phyloP scores from a whole-genome alignment of 23 tunicate species.

The Ascidia mentula region DNA sequence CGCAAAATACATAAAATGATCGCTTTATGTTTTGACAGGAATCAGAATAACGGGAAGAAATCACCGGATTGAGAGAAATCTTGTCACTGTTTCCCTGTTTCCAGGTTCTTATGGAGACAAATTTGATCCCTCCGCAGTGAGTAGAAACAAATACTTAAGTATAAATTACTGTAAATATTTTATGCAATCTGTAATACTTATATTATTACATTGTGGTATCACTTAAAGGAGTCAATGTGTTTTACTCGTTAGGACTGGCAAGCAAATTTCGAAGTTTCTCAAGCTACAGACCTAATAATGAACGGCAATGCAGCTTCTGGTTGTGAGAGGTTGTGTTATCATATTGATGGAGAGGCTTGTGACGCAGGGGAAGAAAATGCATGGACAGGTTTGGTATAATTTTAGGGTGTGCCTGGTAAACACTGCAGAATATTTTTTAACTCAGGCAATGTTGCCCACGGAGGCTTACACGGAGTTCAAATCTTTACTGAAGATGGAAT shows the following conservation, averaged over 20 bases:
- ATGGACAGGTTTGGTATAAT: conserved; percentile 36
- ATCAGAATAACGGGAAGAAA: conserved; percentile 54
- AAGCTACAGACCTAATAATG: conserved; percentile 37
- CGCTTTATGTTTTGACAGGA: conserved; percentile 33
- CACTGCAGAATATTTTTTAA: background rate
- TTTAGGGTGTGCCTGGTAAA: background rate
- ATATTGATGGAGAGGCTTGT: conserved; percentile 66
- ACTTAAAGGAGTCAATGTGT: too few species aligned
- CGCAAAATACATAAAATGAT: too few species aligned
- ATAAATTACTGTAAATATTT: too few species aligned
- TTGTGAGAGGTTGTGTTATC: conserved; percentile 72
- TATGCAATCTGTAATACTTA: too few species aligned
- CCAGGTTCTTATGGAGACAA: conserved; percentile 49
- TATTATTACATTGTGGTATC: too few species aligned
- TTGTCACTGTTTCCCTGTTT: conserved; percentile 58
- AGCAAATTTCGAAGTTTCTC: conserved; percentile 36
- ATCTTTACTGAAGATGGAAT: conserved; percentile 36
- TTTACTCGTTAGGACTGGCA: conserved; percentile 86
- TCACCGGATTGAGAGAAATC: conserved; percentile 31
- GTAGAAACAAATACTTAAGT: too few species aligned
- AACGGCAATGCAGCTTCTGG: conserved; percentile 67
- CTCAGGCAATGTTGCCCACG: conserved; percentile 77
- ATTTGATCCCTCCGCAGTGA: too few species aligned
- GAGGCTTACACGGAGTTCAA: conserved; percentile 71
- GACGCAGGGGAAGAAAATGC: conserved; percentile 28